Base-by-base conservation (phyloP, 2,797 vertebrate species). In the Accipiter badius region DNA sequence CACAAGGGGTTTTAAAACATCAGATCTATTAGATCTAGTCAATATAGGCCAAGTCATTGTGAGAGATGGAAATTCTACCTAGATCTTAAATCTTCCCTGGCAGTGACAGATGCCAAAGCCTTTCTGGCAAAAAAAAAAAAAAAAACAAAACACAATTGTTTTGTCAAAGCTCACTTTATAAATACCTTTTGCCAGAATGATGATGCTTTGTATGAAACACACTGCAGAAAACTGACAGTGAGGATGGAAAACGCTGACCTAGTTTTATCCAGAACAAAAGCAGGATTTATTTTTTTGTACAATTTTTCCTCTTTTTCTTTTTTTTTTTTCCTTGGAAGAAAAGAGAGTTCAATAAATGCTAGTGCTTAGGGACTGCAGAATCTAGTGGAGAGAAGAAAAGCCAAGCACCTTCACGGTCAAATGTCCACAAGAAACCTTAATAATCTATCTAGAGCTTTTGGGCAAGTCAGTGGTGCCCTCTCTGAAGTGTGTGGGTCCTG, bases 211-310 rank as follows among this genome's bases (percentile, higher is more conserved):
- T 74, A 50, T 72, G 85, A 94, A 92, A 82, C 71, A 65, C 17
- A 31, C 61, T 52, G 83, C 89, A 93, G 95, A 96, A 96, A 92
- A 95, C 58, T 87, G 91, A 81, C 90, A 86, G 94, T 82, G 33
- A 89, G 84, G 61, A 70, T 87, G 77, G 90, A 83, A 55, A 93
- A 96, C 0, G 58, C 93, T 96, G 97, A 96, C 96, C 93, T 96
- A 95, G 79, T 97, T 97, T 96, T 92, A 96, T 90, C 76, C 84
- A 96, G 94, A 97, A 98, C 96, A 97, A 97, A 97, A 97, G 92
- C 92, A 93, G 97, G 97, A 97, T 97, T 97, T 97, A 89, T 80
- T 69, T 73, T 87, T 81, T 94, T 93, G 44, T 81, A 62, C 79
- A 59, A 66, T 91, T 96, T 96, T 95, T 62, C 44, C 83, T 96